These are phyloP conservation scores for Porites divaricata DNA, from an alignment of 92 coral and sea anemone species.

Conservation along the genomic window DNA sequence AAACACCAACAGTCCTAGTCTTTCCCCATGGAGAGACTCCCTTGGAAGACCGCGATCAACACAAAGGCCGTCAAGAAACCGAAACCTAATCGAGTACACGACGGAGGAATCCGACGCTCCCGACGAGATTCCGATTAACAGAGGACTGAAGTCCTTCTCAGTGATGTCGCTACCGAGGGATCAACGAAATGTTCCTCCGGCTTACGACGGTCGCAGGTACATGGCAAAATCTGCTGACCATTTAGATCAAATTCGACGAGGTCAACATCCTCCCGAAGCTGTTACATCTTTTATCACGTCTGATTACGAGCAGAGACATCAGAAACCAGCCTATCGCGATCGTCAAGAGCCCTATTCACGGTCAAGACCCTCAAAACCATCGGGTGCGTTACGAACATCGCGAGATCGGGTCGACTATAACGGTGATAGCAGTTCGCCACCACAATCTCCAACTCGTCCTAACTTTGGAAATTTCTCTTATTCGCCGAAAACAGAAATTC, in stretches of 20 bases:
- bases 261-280: conserved; percentile 70
- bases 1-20: conserved; percentile 65
- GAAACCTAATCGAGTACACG: conserved; percentile 44
- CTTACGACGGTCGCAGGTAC: conserved; percentile 71
- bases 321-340: conserved; percentile 33
- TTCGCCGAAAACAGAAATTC: conserved; percentile 45
- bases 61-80: conserved; percentile 24
- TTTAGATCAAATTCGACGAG: conserved; percentile 40
- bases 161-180: conserved; percentile 68
- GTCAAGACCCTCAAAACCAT: conserved; percentile 36
- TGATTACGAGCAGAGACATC: conserved; percentile 56
- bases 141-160: conserved; percentile 71
- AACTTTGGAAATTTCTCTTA: conserved; percentile 23
- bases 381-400: conserved; percentile 45
- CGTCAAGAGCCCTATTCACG: conserved; percentile 21
- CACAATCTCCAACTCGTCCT: conserved; percentile 40
- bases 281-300: conserved; percentile 94
- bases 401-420: conserved; percentile 61
- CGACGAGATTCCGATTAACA: conserved; percentile 45
- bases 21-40: conserved; percentile 77
- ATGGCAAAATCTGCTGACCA: conserved; percentile 56
- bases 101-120: conserved; percentile 68
- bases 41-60: conserved; percentile 47
- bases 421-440: conserved; percentile 42
- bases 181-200: conserved; percentile 70